Evolutionary conservation across 2,888 invertebrate genomes (phyloP).

Genomic region (Caenorhabditis sinica): DNA sequence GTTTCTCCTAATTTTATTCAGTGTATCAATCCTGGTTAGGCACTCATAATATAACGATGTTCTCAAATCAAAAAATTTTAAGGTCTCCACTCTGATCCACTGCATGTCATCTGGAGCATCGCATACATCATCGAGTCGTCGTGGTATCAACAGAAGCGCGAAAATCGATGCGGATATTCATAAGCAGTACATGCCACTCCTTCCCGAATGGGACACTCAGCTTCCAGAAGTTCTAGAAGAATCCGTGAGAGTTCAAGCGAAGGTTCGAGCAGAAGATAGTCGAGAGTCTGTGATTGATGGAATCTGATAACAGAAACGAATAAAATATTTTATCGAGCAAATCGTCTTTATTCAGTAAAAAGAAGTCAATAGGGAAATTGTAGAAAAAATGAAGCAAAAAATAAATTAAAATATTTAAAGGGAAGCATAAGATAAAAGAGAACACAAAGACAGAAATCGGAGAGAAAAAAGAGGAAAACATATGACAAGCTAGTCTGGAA

Average conservation of each 20-base stretch:
- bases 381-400: neutral
- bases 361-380: neutral
- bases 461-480: neutral
- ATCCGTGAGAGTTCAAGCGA: slow-evolving; percentile 42
- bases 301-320: slow-evolving; percentile 4
- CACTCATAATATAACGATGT: neutral
- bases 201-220: slow-evolving; percentile 54
- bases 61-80: neutral
- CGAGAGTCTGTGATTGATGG: slow-evolving; percentile 45
- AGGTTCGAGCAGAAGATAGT: slow-evolving; percentile 42
- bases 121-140: slow-evolving; percentile 20
- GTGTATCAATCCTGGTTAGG: slow-evolving; percentile 33
- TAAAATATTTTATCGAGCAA: neutral
- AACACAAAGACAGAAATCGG: too few species aligned
- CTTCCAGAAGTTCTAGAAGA: slow-evolving; percentile 58
- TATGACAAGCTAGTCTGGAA: neutral
- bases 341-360: slow-evolving; percentile 2
- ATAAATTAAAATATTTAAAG: too few species aligned
- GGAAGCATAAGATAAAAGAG: too few species aligned
- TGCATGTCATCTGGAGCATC: slow-evolving; percentile 36
- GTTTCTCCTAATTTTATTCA: slow-evolving; percentile 53
- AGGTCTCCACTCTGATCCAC: slow-evolving; percentile 34
- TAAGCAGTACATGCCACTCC: slow-evolving; percentile 39
- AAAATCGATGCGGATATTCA: slow-evolving; percentile 37
- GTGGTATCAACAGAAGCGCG: slow-evolving; percentile 27